Percentiles rank a stretch among this genome's conserved stretches.
Evolutionary conservation across 2,888 invertebrate genomes (phyloP).

Genomic region (Phaonia tiefii): DNA sequence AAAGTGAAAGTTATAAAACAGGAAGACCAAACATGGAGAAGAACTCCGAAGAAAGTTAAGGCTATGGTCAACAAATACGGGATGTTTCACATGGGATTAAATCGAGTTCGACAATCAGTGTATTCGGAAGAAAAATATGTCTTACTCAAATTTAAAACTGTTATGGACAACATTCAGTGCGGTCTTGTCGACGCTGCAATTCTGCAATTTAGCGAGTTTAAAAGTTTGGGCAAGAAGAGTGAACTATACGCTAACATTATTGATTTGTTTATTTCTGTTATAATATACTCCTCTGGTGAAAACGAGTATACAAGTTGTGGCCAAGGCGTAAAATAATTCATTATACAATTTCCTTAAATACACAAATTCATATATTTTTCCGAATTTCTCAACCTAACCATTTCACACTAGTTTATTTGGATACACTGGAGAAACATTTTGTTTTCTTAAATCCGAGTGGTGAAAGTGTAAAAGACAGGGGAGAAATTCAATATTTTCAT

Average conservation of each 20-base stretch:
- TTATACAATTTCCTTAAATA: not conserved
- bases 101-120: not conserved
- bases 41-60: conserved; percentile 26
- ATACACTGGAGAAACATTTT: not conserved
- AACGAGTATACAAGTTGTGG: not conserved
- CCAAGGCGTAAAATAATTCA: not conserved
- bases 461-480: not conserved
- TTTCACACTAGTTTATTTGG: conserved; percentile 25
- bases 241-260: conserved; percentile 19
- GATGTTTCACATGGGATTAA: conserved; percentile 2
- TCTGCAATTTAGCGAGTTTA: conserved; percentile 12
- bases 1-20: not conserved
- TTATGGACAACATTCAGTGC: not conserved
- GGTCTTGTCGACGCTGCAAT: not conserved
- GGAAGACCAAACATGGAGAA: conserved; percentile 21
- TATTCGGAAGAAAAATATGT: conserved; percentile 2
- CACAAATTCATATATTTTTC: not conserved
- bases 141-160: not conserved
- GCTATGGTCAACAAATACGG: not conserved
- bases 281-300: not conserved
- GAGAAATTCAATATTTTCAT: too few relatives aligned
- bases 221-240: not conserved
- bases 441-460: not conserved
- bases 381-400: conserved; percentile 16
- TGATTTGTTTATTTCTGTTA: conserved; percentile 5